Conservation (phyloP, 2,888 invertebrate species). For the Pterostichus niger region DNA sequence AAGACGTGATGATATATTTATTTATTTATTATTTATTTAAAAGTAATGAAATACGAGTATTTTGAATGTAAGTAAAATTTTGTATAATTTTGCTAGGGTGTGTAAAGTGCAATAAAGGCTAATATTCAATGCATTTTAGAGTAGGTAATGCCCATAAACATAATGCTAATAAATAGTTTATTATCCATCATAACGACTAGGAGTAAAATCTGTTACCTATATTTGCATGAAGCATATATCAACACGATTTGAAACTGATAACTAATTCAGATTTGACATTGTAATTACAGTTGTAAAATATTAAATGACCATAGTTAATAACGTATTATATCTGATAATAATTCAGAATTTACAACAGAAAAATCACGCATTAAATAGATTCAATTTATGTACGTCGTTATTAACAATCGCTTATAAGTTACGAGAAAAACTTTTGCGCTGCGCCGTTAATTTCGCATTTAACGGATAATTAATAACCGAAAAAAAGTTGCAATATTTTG, state of each 20-base stretch:
- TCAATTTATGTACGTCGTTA: neutral
- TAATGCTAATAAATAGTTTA: neutral
- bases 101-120: too few relatives aligned
- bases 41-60: too few relatives aligned
- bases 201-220: neutral
- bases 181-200: neutral
- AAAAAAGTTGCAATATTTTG: constrained; percentile 1
- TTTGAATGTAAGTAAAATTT: too few relatives aligned
- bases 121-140: neutral
- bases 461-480: neutral
- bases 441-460: neutral
- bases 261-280: constrained; percentile 24
- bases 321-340: constrained; percentile 7
- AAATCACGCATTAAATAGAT: neutral
- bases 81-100: too few relatives aligned
- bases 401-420: constrained; percentile 14
- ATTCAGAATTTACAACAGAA: neutral
- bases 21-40: too few relatives aligned
- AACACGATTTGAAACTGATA: neutral
- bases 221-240: constrained; percentile 19
- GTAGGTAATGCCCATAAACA: neutral
- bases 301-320: constrained; percentile 11
- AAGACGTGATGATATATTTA: too few relatives aligned
- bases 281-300: constrained; percentile 31
- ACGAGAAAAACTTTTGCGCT: neutral